Evolutionary conservation across 2,888 invertebrate species (phyloP).

Genomic region (Eupithecia inturbata): DNA sequence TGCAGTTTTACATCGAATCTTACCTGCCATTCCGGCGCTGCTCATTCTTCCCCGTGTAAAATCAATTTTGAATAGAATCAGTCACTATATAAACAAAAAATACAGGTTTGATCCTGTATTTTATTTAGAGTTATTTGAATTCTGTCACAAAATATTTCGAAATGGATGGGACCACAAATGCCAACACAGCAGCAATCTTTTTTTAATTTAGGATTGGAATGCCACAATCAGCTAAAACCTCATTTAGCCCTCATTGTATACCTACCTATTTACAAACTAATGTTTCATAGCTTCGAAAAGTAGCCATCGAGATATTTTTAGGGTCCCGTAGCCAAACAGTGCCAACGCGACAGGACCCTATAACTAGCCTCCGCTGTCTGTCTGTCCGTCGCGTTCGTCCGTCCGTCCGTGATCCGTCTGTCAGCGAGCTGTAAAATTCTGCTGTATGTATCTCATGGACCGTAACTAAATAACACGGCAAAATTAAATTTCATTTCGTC

Average conservation of each 20-base stretch:
- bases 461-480: too few species aligned
- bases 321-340: not conserved
- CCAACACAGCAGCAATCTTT: not conserved
- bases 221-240: not conserved
- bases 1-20: slow-evolving; percentile 41
- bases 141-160: slow-evolving; percentile 11
- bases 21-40: slow-evolving; percentile 83
- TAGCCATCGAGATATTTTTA: not conserved
- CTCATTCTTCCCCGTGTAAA: slow-evolving; percentile 80
- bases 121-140: slow-evolving; percentile 32
- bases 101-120: slow-evolving; percentile 36
- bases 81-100: slow-evolving; percentile 42
- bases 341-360: not conserved
- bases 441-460: too few species aligned
- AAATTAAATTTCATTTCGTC: too few species aligned
- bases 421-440: too few species aligned
- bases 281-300: not conserved
- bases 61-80: slow-evolving; percentile 73
- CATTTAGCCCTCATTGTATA: not conserved
- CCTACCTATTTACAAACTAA: not conserved
- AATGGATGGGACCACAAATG: not conserved
- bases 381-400: too few species aligned
- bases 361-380: too few species aligned
- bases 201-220: not conserved
- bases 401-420: too few species aligned